Conservation (phyloP, 2,797 vertebrate species). For the Coregonus sp. region DNA sequence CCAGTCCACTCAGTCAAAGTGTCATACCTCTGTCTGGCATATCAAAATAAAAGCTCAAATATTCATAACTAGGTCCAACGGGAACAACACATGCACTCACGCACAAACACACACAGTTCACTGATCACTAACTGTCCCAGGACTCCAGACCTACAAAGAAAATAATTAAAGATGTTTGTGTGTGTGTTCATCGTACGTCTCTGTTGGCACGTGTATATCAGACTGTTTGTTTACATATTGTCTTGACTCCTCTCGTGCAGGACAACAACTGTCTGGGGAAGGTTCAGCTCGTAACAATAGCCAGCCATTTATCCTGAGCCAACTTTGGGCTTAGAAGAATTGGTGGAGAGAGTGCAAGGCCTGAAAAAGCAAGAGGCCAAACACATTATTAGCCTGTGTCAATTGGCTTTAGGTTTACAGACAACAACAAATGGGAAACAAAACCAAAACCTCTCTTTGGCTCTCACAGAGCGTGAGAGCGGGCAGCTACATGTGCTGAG, state of each 20-base stretch:
- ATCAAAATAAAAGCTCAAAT: too few species aligned
- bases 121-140: too few species aligned
- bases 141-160: too few species aligned
- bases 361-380: background rate
- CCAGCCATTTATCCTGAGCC: background rate
- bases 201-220: too few species aligned
- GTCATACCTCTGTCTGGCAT: too few species aligned
- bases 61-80: too few species aligned
- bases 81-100: too few species aligned
- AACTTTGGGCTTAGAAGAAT: background rate
- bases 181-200: too few species aligned
- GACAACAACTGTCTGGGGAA: background rate
- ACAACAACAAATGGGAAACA: slow-evolving; percentile 61
- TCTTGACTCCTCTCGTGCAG: background rate
- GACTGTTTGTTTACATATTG: slow-evolving; percentile 3
- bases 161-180: too few species aligned
- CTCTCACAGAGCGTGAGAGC: slow-evolving; percentile 20
- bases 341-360: slow-evolving; percentile 9
- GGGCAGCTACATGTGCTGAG: slow-evolving; percentile 37
- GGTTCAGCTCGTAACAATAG: background rate
- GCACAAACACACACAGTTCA: background rate
- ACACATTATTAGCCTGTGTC: background rate
- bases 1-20: too few species aligned
- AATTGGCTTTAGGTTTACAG: slow-evolving; percentile 24
- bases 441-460: slow-evolving; percentile 52